Base-by-base conservation (phyloP, 2,113 vertebrate species). In the Cololabis saira region DNA sequence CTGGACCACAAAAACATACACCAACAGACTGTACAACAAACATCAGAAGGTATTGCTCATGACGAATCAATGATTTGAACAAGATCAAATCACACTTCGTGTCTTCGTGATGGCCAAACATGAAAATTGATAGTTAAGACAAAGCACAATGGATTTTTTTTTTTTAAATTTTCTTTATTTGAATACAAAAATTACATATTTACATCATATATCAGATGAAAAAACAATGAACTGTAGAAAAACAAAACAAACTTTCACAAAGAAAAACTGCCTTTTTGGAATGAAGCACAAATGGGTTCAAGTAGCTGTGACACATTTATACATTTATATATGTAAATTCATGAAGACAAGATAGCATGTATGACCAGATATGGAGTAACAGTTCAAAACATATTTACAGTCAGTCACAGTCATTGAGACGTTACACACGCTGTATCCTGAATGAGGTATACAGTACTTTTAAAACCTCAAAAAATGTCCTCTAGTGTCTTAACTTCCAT, bases 231-330 rank as follows among this genome's bases (percentile, higher is more conserved):
- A 9, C 12, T 1, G 12, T 68, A 27, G 10, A 44, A 44, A 64
- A 53, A 53, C 2, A 2, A 2, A 40, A 15, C 3, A 27, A 4
- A 5, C 42, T 30, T 78, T 73, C 50, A 74, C 42, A 68, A 61
- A 50, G 60, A 40, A 81, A 81, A 82, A 68, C 61, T 52, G 58
- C 74, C 50, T 71, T 87, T 84, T 85, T 82, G 74, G 76, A 85
- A 85, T 82, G 50, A 73, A 72, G 74, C 80, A 55, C 74, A 71
- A 67, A 78, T 50, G 21, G 43, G 81, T 91, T 91, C 88, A 94
- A 91, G 90, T 93, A 89, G 65, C 74, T 74, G 78, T 86, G 75
- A 74, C 69, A 80, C 55, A 53, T 85, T 74, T 27, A 27, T 27
- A 27, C 5, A 27, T 27, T 3, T 27, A 27, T 27, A 27, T 27